Percentiles rank a stretch among this genome's conserved stretches.
These are phyloP conservation scores for Drosophila prolongata DNA, from an alignment of 2,888 invertebrate genomes.

Conservation along the genomic window DNA sequence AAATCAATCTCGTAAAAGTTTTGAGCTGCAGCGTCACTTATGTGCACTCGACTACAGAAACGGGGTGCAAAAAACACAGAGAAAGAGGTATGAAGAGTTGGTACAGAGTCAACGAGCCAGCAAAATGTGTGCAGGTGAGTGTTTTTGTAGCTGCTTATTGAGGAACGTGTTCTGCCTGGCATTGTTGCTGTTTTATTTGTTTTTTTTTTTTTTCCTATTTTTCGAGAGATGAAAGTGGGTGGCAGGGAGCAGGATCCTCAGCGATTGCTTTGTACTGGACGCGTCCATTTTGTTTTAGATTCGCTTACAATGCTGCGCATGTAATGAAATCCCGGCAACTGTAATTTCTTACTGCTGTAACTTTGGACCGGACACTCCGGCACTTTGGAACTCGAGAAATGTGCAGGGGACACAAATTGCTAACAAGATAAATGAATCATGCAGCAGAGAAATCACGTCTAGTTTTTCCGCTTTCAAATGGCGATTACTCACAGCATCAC, in stretches of 20 bases:
- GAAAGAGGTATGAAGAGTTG: slow-evolving; percentile 5
- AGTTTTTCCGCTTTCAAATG: slow-evolving; percentile 41
- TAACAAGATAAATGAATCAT: slow-evolving; percentile 43
- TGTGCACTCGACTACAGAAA: slow-evolving; percentile 44
- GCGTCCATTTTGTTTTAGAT: slow-evolving; percentile 54
- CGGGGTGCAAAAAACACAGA: background rate
- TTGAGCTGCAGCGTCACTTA: slow-evolving; percentile 62
- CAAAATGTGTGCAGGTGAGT: slow-evolving; percentile 37
- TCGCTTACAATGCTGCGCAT: slow-evolving; percentile 44
- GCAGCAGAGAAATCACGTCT: slow-evolving; percentile 47
- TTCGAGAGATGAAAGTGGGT: slow-evolving; percentile 1
- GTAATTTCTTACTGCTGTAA: slow-evolving; percentile 41
- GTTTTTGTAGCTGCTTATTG: slow-evolving; percentile 43
- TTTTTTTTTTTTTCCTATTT: background rate
- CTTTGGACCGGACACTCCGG: background rate
- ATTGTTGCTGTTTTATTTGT: slow-evolving; percentile 14
- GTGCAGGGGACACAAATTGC: slow-evolving; percentile 48
- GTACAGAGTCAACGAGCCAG: slow-evolving; percentile 48
- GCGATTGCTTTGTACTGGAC: slow-evolving; percentile 29
- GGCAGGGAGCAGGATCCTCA: slow-evolving; percentile 21
- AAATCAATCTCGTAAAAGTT: slow-evolving; percentile 79
- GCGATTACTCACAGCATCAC: slow-evolving; percentile 41
- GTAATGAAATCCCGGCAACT: slow-evolving; percentile 49
- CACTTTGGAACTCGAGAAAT: slow-evolving; percentile 22
- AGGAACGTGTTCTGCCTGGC: slow-evolving; percentile 37